phyloP scores from a whole-genome alignment of 2,797 vertebrate genomes.

The Pangasius macronema region DNA sequence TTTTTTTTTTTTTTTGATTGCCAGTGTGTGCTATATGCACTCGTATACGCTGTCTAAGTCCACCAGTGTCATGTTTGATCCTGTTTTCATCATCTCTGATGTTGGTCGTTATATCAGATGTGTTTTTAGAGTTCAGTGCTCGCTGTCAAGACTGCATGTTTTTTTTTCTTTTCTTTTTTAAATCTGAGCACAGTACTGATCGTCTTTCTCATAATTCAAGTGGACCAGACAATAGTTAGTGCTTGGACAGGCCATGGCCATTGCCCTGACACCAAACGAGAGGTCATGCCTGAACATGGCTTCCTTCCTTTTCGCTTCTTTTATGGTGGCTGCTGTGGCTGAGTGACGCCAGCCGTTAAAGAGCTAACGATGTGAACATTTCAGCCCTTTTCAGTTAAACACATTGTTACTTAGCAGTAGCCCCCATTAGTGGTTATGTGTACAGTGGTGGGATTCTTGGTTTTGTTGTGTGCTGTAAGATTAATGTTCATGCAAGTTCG shows the following conservation, averaged over 20 bases:
- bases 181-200: not conserved
- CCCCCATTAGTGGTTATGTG: conserved; percentile 22
- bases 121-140: not conserved
- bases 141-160: not conserved
- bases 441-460: not conserved
- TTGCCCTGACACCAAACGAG: conserved; percentile 56
- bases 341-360: conserved; percentile 64
- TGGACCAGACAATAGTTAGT: conserved; percentile 50
- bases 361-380: conserved; percentile 50
- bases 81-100: conserved; percentile 19
- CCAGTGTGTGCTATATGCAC: not conserved
- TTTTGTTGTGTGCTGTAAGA: not conserved
- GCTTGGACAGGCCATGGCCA: conserved; percentile 55
- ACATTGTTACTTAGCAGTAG: conserved; percentile 3
- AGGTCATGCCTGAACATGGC: conserved; percentile 66
- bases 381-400: conserved; percentile 31
- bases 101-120: not conserved
- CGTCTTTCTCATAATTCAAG: not conserved
- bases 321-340: conserved; percentile 63
- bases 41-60: conserved; percentile 18
- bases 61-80: conserved; percentile 11
- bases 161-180: not conserved
- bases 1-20: not conserved
- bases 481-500: not conserved
- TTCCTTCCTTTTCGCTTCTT: conserved; percentile 67